Conservation (phyloP, 23 tunicate species). For the Styela plicata region DNA sequence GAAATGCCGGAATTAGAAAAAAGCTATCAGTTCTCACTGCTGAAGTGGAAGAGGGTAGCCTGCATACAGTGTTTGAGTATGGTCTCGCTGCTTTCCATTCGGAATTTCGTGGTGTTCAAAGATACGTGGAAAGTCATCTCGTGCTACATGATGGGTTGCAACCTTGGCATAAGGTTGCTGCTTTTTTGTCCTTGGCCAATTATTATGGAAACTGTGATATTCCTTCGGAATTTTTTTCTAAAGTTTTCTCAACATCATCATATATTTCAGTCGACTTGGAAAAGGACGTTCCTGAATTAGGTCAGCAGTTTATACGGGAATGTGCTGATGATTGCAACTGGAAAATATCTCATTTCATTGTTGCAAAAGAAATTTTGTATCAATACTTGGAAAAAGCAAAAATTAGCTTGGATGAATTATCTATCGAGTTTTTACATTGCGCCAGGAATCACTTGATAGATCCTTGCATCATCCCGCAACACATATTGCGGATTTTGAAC, state of each 20-base stretch:
- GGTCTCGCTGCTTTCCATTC: slow-evolving; percentile 52
- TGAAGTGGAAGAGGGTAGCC: background rate
- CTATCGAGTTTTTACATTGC: slow-evolving; percentile 29
- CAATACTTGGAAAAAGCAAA: background rate
- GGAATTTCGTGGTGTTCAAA: slow-evolving; percentile 45
- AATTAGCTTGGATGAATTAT: slow-evolving; percentile 17
- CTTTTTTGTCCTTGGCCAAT: slow-evolving; percentile 37
- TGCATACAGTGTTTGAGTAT: slow-evolving; percentile 44
- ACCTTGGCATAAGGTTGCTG: slow-evolving; percentile 53
- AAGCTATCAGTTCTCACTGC: background rate
- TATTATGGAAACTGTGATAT: slow-evolving; percentile 52
- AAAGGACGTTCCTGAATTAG: slow-evolving; percentile 30
- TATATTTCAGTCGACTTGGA: slow-evolving; percentile 22
- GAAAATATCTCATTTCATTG: slow-evolving; percentile 51
- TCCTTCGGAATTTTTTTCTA: slow-evolving; percentile 35
- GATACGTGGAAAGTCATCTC: slow-evolving; percentile 52
- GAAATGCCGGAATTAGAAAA: slow-evolving; percentile 25
- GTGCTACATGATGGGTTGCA: background rate
- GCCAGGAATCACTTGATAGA: background rate
- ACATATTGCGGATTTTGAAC: slow-evolving; percentile 17
- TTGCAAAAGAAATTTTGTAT: slow-evolving; percentile 65
- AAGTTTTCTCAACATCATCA: slow-evolving; percentile 4
- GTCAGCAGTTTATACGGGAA: slow-evolving; percentile 39
- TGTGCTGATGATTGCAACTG: slow-evolving; percentile 15
- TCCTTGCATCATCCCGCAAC: background rate